Conservation (phyloP, 1,140 invertebrate genomes). For the Probaryconus sp. region DNA sequence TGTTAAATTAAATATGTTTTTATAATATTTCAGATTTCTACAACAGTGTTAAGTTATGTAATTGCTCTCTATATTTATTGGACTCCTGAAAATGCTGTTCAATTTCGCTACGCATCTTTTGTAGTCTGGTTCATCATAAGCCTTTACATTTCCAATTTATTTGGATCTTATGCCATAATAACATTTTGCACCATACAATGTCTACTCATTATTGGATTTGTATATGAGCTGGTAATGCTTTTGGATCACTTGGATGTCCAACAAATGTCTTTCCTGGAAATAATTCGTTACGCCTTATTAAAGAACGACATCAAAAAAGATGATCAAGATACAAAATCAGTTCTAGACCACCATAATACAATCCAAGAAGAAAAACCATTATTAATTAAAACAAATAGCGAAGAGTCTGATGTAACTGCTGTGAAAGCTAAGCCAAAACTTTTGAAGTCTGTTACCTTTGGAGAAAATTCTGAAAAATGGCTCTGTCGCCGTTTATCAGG, state of each 20-base stretch:
- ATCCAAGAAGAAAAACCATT: conserved; percentile 7
- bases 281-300: conserved; percentile 66
- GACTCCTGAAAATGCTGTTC: conserved; percentile 79
- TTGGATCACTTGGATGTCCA: conserved; percentile 70
- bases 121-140: conserved; percentile 82
- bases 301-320: conserved; percentile 58
- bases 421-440: conserved; percentile 50
- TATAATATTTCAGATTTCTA: conserved; percentile 77
- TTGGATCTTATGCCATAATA: conserved; percentile 80
- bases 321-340: conserved; percentile 4
- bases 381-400: not conserved
- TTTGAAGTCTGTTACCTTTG: conserved; percentile 69
- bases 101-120: conserved; percentile 80
- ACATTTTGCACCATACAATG: conserved; percentile 80
- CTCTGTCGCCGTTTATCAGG: conserved; percentile 25
- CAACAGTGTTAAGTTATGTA: conserved; percentile 77
- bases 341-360: not conserved
- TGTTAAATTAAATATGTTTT: conserved; percentile 34
- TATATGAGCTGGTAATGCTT: conserved; percentile 78
- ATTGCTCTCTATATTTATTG: conserved; percentile 79
- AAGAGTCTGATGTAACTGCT: conserved; percentile 16
- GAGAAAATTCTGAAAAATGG: conserved; percentile 62
- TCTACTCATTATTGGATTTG: conserved; percentile 78
- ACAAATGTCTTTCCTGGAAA: conserved; percentile 71
- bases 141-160: conserved; percentile 80